phyloP scores from a whole-genome alignment of 64 coral and sea anemone species.

The Pachyseris speciosa region DNA sequence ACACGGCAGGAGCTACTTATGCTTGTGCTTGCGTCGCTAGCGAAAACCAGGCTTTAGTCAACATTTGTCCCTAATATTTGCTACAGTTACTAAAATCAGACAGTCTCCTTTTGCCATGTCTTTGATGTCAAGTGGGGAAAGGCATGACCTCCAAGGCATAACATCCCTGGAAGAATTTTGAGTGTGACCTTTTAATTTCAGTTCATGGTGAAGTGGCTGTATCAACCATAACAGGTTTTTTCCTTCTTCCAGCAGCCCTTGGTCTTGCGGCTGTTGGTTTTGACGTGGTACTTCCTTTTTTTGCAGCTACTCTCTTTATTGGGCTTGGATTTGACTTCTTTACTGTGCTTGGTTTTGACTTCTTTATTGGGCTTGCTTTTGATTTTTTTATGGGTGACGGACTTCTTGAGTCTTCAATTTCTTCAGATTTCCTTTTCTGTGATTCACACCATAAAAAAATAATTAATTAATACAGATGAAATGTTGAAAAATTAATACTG shows the following conservation, averaged over 20 bases:
- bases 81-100: no score
- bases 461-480: neutral
- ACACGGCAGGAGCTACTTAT: no score
- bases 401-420: neutral
- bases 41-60: no score
- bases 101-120: no score
- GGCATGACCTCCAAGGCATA: no score
- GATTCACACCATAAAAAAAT: neutral
- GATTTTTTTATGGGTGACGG: neutral
- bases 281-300: neutral
- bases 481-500: no score
- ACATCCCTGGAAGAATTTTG: no score
- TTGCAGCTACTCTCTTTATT: neutral
- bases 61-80: no score
- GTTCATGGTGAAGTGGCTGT: conserved; percentile 50
- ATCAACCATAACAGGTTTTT: conserved; percentile 49
- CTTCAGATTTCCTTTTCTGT: conserved; percentile 28
- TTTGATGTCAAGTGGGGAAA: no score
- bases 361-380: neutral
- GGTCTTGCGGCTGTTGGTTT: neutral
- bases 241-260: neutral
- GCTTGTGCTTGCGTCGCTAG: no score
- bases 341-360: neutral
- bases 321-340: conserved; percentile 6
- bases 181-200: neutral